Evolutionary conservation across 1,140 invertebrate species (phyloP).

Genomic region (Drosophila ercepeae): DNA sequence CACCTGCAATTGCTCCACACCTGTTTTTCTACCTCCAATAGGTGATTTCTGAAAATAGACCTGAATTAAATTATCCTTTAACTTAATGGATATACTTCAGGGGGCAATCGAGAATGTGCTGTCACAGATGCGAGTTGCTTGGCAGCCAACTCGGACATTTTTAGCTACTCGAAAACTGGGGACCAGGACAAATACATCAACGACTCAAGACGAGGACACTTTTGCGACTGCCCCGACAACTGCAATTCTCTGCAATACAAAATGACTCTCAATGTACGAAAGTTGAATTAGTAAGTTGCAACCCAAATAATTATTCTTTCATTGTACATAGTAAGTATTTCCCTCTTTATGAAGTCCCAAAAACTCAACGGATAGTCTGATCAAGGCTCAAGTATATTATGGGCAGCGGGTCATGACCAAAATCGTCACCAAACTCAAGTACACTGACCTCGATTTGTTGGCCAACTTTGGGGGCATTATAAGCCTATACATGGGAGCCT

Average conservation of each 20-base stretch:
- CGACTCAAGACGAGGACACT: slow-evolving; percentile 50
- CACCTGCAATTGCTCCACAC: slow-evolving; percentile 59
- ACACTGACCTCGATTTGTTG: slow-evolving; percentile 52
- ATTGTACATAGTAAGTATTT: too few species aligned
- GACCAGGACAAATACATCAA: slow-evolving; percentile 61
- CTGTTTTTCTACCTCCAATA: slow-evolving; percentile 43
- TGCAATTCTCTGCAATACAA: slow-evolving; percentile 47
- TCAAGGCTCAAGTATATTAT: slow-evolving; percentile 58
- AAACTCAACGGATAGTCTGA: slow-evolving; percentile 30
- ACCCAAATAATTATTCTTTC: too few species aligned
- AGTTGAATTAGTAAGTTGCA: slow-evolving; percentile 48
- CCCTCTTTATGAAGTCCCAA: slow-evolving; percentile 7
- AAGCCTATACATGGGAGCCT: slow-evolving; percentile 78
- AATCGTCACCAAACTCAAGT: slow-evolving; percentile 57
- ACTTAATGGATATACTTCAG: background rate
- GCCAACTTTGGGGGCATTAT: slow-evolving; percentile 81
- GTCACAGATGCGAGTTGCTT: slow-evolving; percentile 57
- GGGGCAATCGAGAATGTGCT: slow-evolving; percentile 47
- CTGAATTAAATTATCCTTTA: background rate
- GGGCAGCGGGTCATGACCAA: slow-evolving; percentile 58
- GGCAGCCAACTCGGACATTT: slow-evolving; percentile 52
- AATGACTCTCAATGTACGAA: slow-evolving; percentile 55
- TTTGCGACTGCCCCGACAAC: slow-evolving; percentile 57
- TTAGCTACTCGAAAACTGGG: slow-evolving; percentile 54
- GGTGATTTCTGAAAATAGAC: background rate